These are phyloP conservation scores for Syritta pipiens DNA, from an alignment of 2,888 invertebrate genomes.

Conservation along the genomic window DNA sequence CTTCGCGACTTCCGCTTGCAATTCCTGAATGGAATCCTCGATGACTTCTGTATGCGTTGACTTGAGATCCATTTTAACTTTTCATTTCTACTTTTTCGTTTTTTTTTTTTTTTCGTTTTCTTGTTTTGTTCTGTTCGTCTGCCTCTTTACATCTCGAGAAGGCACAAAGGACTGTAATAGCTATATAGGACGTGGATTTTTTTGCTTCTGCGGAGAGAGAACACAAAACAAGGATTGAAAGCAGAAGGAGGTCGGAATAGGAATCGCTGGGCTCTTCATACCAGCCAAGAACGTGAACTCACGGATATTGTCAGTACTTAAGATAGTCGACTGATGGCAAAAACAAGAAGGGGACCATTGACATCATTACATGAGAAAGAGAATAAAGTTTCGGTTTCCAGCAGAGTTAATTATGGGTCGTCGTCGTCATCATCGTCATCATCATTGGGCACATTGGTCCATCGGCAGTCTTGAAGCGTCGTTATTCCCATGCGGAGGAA, in stretches of 20 bases:
- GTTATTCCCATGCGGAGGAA: conserved; percentile 36
- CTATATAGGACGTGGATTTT: conserved; percentile 22
- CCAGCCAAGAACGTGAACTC: conserved; percentile 42
- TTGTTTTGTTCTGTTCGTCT: conserved; percentile 20
- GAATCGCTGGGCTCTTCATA: conserved; percentile 62
- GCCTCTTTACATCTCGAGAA: conserved; percentile 39
- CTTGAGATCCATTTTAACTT: conserved; percentile 67
- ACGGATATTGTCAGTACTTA: conserved; percentile 66
- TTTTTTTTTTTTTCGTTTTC: neutral
- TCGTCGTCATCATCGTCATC: conserved; percentile 5
- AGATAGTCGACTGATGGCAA: conserved; percentile 53
- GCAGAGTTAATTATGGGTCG: conserved; percentile 67
- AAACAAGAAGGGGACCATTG: conserved; percentile 64
- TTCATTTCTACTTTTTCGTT: conserved; percentile 25
- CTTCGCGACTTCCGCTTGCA: conserved; percentile 69
- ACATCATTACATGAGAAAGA: conserved; percentile 63
- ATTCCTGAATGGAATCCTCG: conserved; percentile 66
- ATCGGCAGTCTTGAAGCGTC: conserved; percentile 53
- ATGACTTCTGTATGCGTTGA: conserved; percentile 66
- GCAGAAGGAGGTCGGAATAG: conserved; percentile 56
- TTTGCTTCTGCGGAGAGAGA: conserved; percentile 23
- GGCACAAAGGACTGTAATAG: conserved; percentile 55
- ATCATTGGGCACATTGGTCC: conserved; percentile 35
- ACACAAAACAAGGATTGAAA: conserved; percentile 54
- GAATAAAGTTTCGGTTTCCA: conserved; percentile 67